Conservation (phyloP, 2,888 invertebrate species). For the Saturnia pavonia region DNA sequence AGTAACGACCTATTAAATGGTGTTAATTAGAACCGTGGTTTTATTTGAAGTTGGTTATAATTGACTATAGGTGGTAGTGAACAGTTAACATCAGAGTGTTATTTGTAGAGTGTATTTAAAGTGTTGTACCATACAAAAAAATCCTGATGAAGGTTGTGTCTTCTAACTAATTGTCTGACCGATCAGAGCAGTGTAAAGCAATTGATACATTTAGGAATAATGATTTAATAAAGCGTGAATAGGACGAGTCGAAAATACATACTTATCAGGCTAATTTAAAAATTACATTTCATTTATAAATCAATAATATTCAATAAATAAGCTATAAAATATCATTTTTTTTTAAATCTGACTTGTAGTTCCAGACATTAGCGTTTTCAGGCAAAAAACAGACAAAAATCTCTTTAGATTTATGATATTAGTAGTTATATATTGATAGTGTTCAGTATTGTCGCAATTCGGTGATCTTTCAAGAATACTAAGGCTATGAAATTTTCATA, state of each 20-base stretch:
- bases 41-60: not conserved
- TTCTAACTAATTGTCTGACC: not conserved
- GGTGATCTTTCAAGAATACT: not conserved
- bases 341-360: too few relatives aligned
- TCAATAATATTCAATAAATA: too few relatives aligned
- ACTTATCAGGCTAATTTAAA: too few relatives aligned
- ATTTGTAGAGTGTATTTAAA: too few relatives aligned
- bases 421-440: too few relatives aligned
- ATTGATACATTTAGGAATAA: not conserved
- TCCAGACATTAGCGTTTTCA: too few relatives aligned
- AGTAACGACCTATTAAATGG: not conserved
- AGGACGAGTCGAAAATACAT: too few relatives aligned
- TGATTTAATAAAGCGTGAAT: not conserved
- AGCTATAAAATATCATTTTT: too few relatives aligned
- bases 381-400: too few relatives aligned
- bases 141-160: not conserved
- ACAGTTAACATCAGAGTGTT: not conserved
- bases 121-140: not conserved
- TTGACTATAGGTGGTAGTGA: not conserved
- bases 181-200: not conserved
- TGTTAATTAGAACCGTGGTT: not conserved
- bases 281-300: too few relatives aligned
- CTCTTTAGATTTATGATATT: too few relatives aligned
- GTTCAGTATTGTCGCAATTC: too few relatives aligned
- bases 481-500: not conserved